Evolutionary conservation across 2,113 vertebrate species (phyloP).

Genomic region (Struthidea cinerea): DNA sequence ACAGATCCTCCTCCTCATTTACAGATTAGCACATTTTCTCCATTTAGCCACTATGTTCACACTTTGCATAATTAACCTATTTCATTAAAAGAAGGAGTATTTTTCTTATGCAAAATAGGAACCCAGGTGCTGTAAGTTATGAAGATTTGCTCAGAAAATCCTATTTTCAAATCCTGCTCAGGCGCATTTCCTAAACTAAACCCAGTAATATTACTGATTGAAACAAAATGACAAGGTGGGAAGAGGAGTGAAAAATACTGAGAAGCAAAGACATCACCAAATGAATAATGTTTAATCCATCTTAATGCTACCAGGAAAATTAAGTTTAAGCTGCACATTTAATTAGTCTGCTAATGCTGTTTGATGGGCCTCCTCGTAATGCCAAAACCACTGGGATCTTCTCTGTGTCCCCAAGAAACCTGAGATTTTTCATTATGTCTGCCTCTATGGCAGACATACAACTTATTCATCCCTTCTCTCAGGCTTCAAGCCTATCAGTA

Average conservation of each 20-base stretch:
- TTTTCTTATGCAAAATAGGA: not conserved
- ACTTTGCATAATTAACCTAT: conserved; percentile 13
- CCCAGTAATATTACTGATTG: not conserved
- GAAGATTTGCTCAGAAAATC: conserved; percentile 39
- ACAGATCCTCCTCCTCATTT: not conserved
- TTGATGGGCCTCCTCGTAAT: conserved; percentile 38
- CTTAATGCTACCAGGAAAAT: conserved; percentile 57
- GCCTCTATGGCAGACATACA: not conserved
- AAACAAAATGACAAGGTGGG: conserved; percentile 39
- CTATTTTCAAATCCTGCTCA: not conserved
- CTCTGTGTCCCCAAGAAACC: conserved; percentile 32
- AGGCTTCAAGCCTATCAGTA: not conserved
- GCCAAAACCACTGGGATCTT: conserved; percentile 37
- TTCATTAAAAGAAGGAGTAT: not conserved
- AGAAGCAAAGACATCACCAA: conserved; percentile 44
- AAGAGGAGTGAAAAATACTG: not conserved
- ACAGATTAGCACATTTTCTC: not conserved
- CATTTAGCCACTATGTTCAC: not conserved
- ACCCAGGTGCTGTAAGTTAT: not conserved
- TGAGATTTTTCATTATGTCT: conserved; percentile 27
- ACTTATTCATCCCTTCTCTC: not conserved
- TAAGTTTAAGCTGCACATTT: conserved; percentile 59
- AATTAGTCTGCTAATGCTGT: conserved; percentile 59
- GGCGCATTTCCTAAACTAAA: not conserved
- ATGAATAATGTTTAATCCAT: conserved; percentile 35